Conservation (phyloP, 2,113 vertebrate species). For the Forbesichthys agassizii region DNA sequence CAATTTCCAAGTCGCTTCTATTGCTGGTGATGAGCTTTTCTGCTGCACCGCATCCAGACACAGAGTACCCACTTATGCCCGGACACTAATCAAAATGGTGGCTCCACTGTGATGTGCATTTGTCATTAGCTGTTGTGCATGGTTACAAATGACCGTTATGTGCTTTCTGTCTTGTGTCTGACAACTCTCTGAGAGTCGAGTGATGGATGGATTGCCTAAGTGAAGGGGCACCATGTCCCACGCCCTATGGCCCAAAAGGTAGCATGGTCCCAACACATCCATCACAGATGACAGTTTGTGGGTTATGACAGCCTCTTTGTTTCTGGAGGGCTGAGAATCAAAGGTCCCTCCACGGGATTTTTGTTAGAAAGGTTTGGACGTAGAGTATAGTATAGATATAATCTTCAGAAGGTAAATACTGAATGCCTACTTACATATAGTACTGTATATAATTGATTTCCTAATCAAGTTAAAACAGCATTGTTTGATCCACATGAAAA, state of each 20-base stretch:
- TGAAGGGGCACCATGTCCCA: conserved; percentile 43
- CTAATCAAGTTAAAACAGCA: too few species aligned
- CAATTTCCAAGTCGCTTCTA: conserved; percentile 29
- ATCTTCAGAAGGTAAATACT: not conserved
- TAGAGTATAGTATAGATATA: not conserved
- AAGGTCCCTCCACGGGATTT: not conserved
- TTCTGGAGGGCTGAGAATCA: not conserved
- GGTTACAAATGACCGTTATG: conserved; percentile 57
- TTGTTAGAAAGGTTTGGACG: not conserved
- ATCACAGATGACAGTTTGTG: conserved; percentile 14
- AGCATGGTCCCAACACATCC: conserved; percentile 14
- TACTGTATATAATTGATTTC: too few species aligned
- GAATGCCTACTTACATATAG: too few species aligned
- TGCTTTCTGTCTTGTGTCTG: conserved; percentile 52
- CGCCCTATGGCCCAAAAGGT: conserved; percentile 30
- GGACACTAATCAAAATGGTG: conserved; percentile 46
- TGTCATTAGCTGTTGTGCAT: conserved; percentile 55
- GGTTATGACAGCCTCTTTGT: conserved; percentile 13
- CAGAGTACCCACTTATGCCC: conserved; percentile 27
- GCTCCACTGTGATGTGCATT: conserved; percentile 43
- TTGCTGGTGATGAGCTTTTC: conserved; percentile 27
- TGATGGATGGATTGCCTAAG: conserved; percentile 50
- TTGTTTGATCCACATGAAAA: too few species aligned
- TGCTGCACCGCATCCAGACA: conserved; percentile 13
- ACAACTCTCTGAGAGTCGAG: conserved; percentile 37